phyloP scores from a whole-genome alignment of 2,797 vertebrate genomes.

The Myripristis murdjan region DNA sequence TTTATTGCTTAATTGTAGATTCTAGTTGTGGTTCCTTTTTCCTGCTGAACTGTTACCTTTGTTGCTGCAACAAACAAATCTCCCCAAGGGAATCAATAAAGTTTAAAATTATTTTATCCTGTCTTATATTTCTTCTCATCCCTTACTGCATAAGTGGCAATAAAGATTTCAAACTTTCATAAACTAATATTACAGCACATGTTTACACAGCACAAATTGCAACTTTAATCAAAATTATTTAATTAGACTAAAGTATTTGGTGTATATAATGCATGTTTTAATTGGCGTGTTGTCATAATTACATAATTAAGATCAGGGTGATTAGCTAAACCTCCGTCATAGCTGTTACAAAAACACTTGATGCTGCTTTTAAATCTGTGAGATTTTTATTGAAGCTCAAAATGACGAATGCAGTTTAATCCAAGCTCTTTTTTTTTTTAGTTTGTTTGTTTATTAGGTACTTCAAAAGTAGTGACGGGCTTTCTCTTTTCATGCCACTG shows the following conservation, averaged over 20 bases:
- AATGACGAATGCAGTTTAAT: not conserved
- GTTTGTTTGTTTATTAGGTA: slow-evolving; percentile 38
- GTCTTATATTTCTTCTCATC: no score
- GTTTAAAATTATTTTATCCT: no score
- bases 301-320: not conserved
- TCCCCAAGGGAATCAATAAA: no score
- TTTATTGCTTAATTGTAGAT: no score
- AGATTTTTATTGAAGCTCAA: slow-evolving; percentile 9
- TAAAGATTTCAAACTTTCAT: not conserved
- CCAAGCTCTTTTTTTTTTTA: slow-evolving; percentile 16
- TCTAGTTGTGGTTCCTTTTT: no score
- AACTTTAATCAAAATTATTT: not conserved
- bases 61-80: no score
- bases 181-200: not conserved
- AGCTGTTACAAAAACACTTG: no score
- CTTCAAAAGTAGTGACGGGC: slow-evolving; percentile 21
- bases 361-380: no score
- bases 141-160: not conserved
- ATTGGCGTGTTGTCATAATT: not conserved
- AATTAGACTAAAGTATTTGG: not conserved
- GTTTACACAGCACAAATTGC: not conserved
- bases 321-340: no score
- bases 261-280: not conserved
- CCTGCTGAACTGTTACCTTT: no score
- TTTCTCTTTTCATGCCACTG: slow-evolving; percentile 32